These are phyloP conservation scores for Brachypodius melanocephalos DNA, from an alignment of 2,113 vertebrate genomes.

Conservation along the genomic window DNA sequence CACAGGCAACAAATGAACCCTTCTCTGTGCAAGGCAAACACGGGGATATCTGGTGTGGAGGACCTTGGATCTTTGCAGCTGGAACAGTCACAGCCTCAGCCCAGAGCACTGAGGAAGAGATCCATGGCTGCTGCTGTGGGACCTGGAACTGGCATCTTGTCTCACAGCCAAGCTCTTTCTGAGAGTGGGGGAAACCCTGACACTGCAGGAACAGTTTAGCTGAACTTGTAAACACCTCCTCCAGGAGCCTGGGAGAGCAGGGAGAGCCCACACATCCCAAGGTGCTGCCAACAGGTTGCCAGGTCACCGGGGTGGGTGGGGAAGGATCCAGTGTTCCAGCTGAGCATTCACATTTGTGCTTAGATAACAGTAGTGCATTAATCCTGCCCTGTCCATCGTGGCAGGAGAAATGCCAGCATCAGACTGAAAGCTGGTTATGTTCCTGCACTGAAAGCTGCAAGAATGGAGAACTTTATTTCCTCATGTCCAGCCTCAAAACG, in stretches of 20 bases:
- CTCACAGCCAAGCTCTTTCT: neutral
- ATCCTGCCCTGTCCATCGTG: neutral
- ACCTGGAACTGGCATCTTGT: neutral
- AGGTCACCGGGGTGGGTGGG: neutral
- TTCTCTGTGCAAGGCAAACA: neutral
- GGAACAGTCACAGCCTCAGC: neutral
- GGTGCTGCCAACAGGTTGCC: neutral
- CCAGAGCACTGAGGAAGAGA: neutral
- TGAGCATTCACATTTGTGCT: neutral
- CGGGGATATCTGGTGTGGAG: fast-evolving
- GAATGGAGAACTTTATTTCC: neutral
- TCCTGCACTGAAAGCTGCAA: neutral
- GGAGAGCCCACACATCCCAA: neutral
- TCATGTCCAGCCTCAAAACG: neutral
- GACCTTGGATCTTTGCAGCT: neutral
- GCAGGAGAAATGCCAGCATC: neutral
- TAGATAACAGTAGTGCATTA: neutral
- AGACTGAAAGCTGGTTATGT: neutral
- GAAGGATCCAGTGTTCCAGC: neutral
- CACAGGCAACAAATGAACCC: neutral
- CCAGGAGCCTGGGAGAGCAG: neutral
- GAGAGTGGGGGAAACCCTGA: neutral
- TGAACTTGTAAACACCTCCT: neutral
- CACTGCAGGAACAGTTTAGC: neutral
- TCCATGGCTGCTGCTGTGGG: fast-evolving